Percentiles rank a stretch among this genome's conserved stretches.
phyloP scores from a whole-genome alignment of 2,113 vertebrate species.

The Pluvialis apricaria region DNA sequence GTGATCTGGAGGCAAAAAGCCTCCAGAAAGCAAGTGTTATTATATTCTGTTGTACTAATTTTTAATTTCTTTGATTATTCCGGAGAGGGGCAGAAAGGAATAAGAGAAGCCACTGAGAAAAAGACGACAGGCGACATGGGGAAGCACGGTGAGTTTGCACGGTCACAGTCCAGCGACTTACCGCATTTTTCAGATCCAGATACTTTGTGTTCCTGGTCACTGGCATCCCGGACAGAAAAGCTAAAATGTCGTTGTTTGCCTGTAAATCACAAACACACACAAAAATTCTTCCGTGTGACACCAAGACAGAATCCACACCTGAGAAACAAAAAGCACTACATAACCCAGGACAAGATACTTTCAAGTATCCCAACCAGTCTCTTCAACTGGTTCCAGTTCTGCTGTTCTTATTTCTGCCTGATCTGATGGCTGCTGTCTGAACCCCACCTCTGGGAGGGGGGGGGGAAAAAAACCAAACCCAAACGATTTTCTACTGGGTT shows the following conservation, averaged over 20 bases:
- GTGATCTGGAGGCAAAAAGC: background rate
- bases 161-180: slow-evolving; percentile 60
- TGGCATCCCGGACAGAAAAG: slow-evolving; percentile 97
- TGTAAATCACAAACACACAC: slow-evolving; percentile 45
- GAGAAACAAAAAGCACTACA: background rate
- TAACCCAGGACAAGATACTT: background rate
- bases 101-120: background rate
- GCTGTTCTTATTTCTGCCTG: background rate
- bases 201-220: slow-evolving; percentile 97
- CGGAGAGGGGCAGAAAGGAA: background rate
- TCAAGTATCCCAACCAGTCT: background rate
- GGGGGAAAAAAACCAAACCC: rapidly evolving
- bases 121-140: background rate
- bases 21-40: background rate
- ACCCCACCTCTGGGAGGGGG: background rate
- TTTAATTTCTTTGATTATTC: background rate
- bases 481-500: background rate
- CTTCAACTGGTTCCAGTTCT: background rate
- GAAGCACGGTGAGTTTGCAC: background rate
- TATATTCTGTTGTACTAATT: background rate
- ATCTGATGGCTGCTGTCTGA: background rate
- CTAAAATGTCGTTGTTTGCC: slow-evolving; percentile 97
- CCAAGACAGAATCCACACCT: background rate
- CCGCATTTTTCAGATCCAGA: slow-evolving; percentile 95
- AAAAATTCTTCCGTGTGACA: background rate